A percentile compares a stretch with the other conserved stretches of the same genome.
phyloP scores from a whole-genome alignment of 2,888 invertebrate genomes.

The Trissonchulus latispiculum region DNA sequence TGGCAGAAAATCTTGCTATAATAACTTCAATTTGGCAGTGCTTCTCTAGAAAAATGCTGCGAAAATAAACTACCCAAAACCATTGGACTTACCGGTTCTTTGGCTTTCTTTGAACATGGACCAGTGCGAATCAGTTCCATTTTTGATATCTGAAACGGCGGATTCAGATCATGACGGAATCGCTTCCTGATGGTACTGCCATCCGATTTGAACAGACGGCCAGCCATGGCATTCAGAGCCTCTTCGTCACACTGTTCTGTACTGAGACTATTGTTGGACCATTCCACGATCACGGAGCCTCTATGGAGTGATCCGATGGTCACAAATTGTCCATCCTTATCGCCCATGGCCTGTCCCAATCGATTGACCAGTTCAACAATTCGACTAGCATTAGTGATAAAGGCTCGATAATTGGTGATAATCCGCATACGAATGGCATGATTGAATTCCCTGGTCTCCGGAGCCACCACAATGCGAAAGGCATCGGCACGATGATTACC shows the following conservation, averaged over 20 bases:
- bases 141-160: background rate
- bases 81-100: no score
- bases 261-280: conserved; percentile 75
- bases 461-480: background rate
- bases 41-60: no score
- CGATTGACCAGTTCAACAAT: background rate
- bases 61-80: no score
- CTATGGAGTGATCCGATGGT: background rate
- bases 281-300: conserved; percentile 40
- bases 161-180: background rate
- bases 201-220: background rate
- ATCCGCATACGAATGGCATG: conserved; percentile 2
- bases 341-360: background rate
- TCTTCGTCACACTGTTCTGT: conserved; percentile 56
- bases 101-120: no score
- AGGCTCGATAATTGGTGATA: background rate
- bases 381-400: background rate
- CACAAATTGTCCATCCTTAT: background rate
- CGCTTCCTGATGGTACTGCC: background rate
- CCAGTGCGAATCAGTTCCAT: background rate
- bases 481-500: background rate
- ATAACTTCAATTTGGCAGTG: no score
- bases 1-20: no score
- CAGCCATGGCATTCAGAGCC: background rate
- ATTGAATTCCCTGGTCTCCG: background rate